A percentile compares a stretch with the other conserved stretches of the same genome.
Evolutionary conservation across 2,113 vertebrate genomes (phyloP).

Genomic region (Hippotragus niger): DNA sequence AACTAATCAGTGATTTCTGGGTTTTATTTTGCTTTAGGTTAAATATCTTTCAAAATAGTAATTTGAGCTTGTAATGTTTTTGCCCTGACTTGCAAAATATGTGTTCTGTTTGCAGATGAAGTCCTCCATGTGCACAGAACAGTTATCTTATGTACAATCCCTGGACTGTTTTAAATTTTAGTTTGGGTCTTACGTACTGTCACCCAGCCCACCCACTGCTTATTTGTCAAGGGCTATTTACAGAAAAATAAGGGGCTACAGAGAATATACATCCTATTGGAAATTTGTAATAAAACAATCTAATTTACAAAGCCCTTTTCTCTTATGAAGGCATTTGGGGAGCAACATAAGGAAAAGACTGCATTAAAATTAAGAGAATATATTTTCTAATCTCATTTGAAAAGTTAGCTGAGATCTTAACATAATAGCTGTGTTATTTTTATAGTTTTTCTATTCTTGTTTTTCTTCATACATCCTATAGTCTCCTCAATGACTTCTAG

Average conservation of each 20-base stretch:
- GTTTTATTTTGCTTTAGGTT: not conserved
- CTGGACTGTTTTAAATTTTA: not conserved
- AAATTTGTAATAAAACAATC: slow-evolving; percentile 40
- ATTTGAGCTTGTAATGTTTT: not conserved
- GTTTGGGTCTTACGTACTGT: not conserved
- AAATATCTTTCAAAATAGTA: not conserved
- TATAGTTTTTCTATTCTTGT: not conserved
- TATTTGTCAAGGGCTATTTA: not conserved
- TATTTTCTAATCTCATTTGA: slow-evolving; percentile 35
- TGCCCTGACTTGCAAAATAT: not conserved
- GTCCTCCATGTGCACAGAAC: fast-evolving
- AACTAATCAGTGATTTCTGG: not conserved
- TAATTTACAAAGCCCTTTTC: slow-evolving; percentile 7
- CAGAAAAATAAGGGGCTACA: not conserved
- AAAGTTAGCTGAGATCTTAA: slow-evolving; percentile 2
- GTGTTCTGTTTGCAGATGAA: not conserved
- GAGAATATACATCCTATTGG: not conserved
- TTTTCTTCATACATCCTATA: not conserved
- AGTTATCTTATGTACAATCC: not conserved
- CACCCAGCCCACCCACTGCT: not conserved
- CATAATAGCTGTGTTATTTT: not conserved
- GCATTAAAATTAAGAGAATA: slow-evolving; percentile 58
- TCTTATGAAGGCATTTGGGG: slow-evolving; percentile 33
- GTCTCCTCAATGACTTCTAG: not conserved
- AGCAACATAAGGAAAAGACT: slow-evolving; percentile 26